Conservation (phyloP, 2,888 invertebrate genomes). For the Phymatocera aterrima region DNA sequence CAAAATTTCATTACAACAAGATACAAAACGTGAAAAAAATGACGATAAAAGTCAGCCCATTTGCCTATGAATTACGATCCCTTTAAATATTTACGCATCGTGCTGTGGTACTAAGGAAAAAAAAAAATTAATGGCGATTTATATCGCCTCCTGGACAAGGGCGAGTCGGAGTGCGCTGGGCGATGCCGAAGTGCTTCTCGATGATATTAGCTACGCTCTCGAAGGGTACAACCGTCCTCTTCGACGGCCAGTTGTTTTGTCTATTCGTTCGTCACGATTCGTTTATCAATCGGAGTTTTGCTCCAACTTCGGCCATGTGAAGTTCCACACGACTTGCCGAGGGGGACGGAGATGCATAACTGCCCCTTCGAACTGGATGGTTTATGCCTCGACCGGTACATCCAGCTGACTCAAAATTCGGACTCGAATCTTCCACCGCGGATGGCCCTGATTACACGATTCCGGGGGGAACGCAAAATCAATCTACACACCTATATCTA, state of each 20-base stretch:
- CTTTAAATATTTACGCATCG: constrained; percentile 66
- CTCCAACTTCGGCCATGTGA: neutral
- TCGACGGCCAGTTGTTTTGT: constrained; percentile 19
- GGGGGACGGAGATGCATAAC: neutral
- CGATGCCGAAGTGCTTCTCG: constrained; percentile 61
- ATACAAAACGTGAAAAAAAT: constrained; percentile 20
- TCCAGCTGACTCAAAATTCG: neutral
- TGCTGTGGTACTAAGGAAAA: constrained; percentile 60
- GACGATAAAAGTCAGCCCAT: constrained; percentile 47
- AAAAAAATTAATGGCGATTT: constrained; percentile 68
- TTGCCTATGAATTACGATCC: constrained; percentile 63
- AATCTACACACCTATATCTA: no score
- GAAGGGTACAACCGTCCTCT: constrained; percentile 48
- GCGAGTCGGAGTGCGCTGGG: constrained; percentile 55
- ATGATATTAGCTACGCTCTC: constrained; percentile 62
- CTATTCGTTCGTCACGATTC: constrained; percentile 38
- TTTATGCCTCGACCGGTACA: neutral
- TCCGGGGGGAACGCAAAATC: no score
- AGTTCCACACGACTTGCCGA: constrained; percentile 1
- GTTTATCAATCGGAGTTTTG: constrained; percentile 24
- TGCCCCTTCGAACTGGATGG: neutral
- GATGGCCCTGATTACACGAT: no score
- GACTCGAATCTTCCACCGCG: no score
- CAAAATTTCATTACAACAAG: constrained; percentile 57
- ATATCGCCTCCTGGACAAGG: constrained; percentile 58